phyloP scores from a whole-genome alignment of 2,888 invertebrate genomes.

The Eugnorisma glareosa region DNA sequence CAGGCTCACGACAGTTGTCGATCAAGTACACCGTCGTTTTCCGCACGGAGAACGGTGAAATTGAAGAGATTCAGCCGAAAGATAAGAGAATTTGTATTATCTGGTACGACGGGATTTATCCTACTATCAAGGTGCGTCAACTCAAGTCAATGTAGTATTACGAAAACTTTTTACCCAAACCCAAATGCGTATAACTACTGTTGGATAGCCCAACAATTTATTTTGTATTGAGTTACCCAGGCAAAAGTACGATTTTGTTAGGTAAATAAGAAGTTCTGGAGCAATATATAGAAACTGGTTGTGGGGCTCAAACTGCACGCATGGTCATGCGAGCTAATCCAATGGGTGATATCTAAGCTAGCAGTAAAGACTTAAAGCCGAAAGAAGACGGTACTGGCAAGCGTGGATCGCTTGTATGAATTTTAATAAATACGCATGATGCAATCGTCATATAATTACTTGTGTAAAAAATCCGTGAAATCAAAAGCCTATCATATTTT shows the following conservation, averaged over 20 bases:
- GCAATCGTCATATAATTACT: no score
- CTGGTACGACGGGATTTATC: constrained; percentile 88
- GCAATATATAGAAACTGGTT: background rate
- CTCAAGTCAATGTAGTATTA: background rate
- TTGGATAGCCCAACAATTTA: background rate
- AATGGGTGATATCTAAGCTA: background rate
- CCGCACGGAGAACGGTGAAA: constrained; percentile 81
- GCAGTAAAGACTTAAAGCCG: background rate
- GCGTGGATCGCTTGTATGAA: background rate
- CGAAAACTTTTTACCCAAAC: background rate
- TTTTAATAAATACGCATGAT: background rate
- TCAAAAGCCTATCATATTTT: constrained; percentile 46
- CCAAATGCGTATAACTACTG: background rate
- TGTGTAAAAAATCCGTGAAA: background rate
- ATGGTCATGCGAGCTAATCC: constrained; percentile 1
- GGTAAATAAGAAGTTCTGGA: background rate
- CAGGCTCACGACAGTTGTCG: constrained; percentile 82
- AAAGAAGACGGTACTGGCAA: background rate
- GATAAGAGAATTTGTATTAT: constrained; percentile 81
- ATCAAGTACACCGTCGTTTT: constrained; percentile 83
- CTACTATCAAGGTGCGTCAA: constrained; percentile 82
- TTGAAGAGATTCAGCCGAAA: constrained; percentile 84
- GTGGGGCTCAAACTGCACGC: background rate
- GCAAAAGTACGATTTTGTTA: background rate
- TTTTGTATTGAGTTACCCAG: background rate